These are phyloP conservation scores for Vipera ursinii DNA, from an alignment of 2,797 vertebrate genomes.

Conservation along the genomic window DNA sequence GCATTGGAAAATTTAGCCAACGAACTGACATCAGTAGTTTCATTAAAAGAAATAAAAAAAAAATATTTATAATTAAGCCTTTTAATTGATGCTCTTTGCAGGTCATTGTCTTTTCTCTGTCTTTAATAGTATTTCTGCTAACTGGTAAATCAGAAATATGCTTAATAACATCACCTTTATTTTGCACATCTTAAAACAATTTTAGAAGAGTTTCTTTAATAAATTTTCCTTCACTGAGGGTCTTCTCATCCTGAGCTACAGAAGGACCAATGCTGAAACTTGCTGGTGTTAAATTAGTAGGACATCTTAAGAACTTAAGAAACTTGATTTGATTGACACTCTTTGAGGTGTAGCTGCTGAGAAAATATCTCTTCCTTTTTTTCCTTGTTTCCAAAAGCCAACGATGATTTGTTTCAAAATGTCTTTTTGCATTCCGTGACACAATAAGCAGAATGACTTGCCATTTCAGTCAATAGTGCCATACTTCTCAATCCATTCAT, in stretches of 20 bases:
- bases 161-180: neutral
- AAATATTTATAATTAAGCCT: neutral
- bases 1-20: neutral
- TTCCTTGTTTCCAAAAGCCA: neutral
- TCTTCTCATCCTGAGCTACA: neutral
- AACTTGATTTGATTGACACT: neutral
- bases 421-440: neutral
- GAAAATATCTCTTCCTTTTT: neutral
- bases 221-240: neutral
- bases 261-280: neutral
- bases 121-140: neutral
- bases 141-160: neutral
- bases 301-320: neutral
- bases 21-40: neutral
- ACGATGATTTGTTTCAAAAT: neutral
- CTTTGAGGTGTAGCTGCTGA: neutral
- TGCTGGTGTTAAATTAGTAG: neutral
- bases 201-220: neutral
- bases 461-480: neutral
- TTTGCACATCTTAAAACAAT: neutral
- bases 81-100: neutral
- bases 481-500: neutral
- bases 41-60: neutral
- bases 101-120: neutral
- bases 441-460: neutral